Evolutionary conservation across 2,113 vertebrate species (phyloP).

Genomic region (Triplophysa tibetana): DNA sequence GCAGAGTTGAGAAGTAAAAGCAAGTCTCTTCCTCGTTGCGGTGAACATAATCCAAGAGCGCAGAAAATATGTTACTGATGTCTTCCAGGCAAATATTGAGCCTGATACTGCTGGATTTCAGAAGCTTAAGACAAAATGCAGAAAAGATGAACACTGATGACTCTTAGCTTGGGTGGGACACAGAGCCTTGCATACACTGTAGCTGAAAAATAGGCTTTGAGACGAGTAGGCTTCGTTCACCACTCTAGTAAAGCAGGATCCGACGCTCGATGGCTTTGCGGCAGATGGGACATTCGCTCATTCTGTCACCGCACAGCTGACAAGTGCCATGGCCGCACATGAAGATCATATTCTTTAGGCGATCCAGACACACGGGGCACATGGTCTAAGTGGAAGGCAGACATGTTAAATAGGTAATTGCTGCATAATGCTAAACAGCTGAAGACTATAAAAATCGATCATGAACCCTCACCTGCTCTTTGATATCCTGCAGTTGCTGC

Average conservation of each 20-base stretch:
- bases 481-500: constrained; percentile 98
- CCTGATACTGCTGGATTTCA: neutral
- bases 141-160: constrained; percentile 47
- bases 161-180: constrained; percentile 38
- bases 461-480: constrained; percentile 85
- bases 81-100: neutral
- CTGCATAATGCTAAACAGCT: neutral
- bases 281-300: constrained; percentile 99
- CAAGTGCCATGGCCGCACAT: constrained; percentile 98
- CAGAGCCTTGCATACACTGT: constrained; percentile 11
- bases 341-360: constrained; percentile 99
- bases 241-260: constrained; percentile 89
- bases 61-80: neutral
- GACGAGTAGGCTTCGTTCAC: constrained; percentile 10
- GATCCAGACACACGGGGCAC: constrained; percentile 98
- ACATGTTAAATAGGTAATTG: neutral
- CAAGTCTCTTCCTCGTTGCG: neutral
- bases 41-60: constrained; percentile 13
- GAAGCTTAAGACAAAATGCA: neutral
- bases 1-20: neutral
- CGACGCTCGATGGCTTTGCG: constrained; percentile 97
- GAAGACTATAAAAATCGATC: neutral
- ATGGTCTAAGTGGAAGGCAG: constrained; percentile 83
- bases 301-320: constrained; percentile 96
- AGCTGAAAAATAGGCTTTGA: neutral